These are phyloP conservation scores for Pseudopodoces humilis DNA, from an alignment of 2,113 vertebrate species.

Conservation along the genomic window DNA sequence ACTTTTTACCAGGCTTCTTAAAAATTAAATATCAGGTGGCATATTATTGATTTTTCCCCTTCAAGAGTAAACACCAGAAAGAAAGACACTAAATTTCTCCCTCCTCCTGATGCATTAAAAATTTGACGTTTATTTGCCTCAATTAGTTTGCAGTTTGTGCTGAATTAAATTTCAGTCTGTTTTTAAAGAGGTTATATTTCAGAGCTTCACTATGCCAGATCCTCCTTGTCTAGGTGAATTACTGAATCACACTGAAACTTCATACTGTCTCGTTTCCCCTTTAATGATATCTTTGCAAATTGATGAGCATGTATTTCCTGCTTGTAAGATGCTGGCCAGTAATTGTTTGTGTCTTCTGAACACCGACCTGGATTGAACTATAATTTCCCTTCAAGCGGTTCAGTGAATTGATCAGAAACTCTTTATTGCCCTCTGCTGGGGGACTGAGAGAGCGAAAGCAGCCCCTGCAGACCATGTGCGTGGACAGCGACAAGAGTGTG, in stretches of 20 bases:
- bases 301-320: slow-evolving; percentile 23
- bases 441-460: background rate
- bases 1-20: background rate
- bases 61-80: background rate
- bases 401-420: slow-evolving; percentile 16
- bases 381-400: background rate
- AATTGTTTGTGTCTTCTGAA: slow-evolving; percentile 26
- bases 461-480: fast-evolving
- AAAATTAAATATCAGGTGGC: background rate
- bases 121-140: slow-evolving; percentile 28
- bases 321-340: slow-evolving; percentile 32
- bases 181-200: slow-evolving; percentile 10
- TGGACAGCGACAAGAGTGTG: background rate
- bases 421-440: slow-evolving; percentile 73
- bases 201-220: background rate
- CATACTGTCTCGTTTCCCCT: slow-evolving; percentile 11
- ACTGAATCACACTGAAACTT: slow-evolving; percentile 45
- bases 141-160: background rate
- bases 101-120: background rate
- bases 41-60: background rate
- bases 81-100: background rate
- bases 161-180: slow-evolving; percentile 39
- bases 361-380: background rate
- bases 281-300: slow-evolving; percentile 42
- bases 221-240: slow-evolving; percentile 15